Evolutionary conservation across 2,797 vertebrate species (phyloP).

Genomic region (Chromobotia macracanthus): DNA sequence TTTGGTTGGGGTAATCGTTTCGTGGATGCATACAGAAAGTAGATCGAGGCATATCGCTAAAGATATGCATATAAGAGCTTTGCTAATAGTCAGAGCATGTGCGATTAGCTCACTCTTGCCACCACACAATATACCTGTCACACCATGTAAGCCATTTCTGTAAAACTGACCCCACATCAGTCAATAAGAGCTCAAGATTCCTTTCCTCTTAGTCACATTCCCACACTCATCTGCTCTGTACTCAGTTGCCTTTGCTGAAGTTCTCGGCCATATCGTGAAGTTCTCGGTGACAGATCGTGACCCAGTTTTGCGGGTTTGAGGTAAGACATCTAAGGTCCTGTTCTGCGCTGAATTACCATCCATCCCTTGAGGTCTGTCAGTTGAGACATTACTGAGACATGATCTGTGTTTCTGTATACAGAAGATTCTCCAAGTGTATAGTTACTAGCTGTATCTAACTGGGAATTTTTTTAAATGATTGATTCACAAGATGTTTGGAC

Average conservation of each 20-base stretch:
- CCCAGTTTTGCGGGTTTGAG: slow-evolving; percentile 2
- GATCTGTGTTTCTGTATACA: no score
- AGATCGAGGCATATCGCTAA: not conserved
- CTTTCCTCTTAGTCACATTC: slow-evolving; percentile 38
- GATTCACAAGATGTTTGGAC: no score
- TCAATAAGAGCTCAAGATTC: slow-evolving; percentile 36
- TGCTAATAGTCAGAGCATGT: not conserved
- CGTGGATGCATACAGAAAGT: not conserved
- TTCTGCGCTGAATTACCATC: not conserved
- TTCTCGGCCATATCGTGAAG: slow-evolving; percentile 13
- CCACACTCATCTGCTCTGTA: slow-evolving; percentile 38
- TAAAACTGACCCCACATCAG: slow-evolving; percentile 32
- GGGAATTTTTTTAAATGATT: no score
- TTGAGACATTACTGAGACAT: not conserved
- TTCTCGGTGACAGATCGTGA: slow-evolving; percentile 21
- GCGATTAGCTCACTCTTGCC: not conserved
- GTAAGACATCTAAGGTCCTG: not conserved
- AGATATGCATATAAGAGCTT: not conserved
- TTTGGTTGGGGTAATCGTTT: slow-evolving; percentile 2
- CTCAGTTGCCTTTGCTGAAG: slow-evolving; percentile 19
- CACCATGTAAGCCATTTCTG: slow-evolving; percentile 28
- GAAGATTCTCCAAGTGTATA: no score
- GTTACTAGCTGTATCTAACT: no score
- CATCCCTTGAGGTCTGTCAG: not conserved
- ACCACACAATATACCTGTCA: not conserved